Conservation (phyloP, 2,888 invertebrate species). For the Teinopalpus imperialis region DNA sequence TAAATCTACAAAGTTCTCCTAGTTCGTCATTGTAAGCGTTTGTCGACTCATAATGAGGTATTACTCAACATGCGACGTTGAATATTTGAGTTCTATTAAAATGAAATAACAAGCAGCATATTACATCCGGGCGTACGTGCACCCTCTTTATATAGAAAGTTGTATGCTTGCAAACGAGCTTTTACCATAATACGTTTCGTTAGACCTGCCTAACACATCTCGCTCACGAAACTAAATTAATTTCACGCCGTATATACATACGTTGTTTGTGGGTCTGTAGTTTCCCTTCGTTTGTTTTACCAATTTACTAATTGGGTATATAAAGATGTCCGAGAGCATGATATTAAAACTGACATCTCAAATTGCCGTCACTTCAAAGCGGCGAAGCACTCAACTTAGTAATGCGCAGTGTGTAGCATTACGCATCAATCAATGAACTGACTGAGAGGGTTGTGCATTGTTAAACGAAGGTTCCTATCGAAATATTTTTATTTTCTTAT, state of each 20-base stretch:
- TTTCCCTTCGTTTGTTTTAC: constrained; percentile 7
- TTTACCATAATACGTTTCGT: constrained; percentile 23
- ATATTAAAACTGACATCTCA: constrained; percentile 25
- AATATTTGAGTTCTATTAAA: constrained; percentile 22
- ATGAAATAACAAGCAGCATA: constrained; percentile 19
- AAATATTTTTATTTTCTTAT: too few species aligned
- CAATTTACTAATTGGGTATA: constrained; percentile 19
- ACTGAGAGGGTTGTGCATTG: constrained; percentile 7
- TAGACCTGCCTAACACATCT: constrained; percentile 19
- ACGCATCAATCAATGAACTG: neutral
- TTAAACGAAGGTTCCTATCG: too few species aligned
- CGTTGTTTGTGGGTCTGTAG: constrained; percentile 23
- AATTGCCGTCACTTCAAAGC: constrained; percentile 25
- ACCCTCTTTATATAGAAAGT: constrained; percentile 1
- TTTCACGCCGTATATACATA: constrained; percentile 25
- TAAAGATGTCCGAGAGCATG: neutral
- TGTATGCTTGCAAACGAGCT: constrained; percentile 8
- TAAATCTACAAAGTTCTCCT: constrained; percentile 12
- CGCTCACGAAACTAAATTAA: constrained; percentile 27
- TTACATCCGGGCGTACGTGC: constrained; percentile 7
- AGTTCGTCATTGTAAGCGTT: constrained; percentile 14
- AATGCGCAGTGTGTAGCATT: neutral
- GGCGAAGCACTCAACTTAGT: constrained; percentile 27
- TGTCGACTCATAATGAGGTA: constrained; percentile 17
- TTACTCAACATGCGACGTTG: constrained; percentile 23